phyloP scores from a whole-genome alignment of 2,888 invertebrate genomes.

The Sialis lutaria region DNA sequence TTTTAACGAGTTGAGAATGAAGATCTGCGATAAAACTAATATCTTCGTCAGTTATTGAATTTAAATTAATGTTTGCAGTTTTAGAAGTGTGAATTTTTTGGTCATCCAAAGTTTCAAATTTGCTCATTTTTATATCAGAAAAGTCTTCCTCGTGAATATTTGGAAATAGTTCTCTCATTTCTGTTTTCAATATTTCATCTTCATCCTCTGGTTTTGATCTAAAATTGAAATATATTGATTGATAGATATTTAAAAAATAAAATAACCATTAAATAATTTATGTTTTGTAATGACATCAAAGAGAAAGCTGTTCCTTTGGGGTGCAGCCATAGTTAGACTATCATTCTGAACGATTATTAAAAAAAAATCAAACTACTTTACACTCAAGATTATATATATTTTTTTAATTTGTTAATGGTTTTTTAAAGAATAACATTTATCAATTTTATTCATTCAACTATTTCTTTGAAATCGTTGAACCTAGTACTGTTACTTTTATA shows the following conservation, averaged over 20 bases:
- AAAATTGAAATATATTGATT: no score
- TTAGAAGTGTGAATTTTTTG: slow-evolving; percentile 10
- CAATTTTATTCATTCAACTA: no score
- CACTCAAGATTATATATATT: no score
- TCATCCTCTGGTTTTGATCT: slow-evolving; percentile 31
- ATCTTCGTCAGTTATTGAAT: slow-evolving; percentile 32
- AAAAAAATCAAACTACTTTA: no score
- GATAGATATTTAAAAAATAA: background rate
- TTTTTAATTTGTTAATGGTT: no score
- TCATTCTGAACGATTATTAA: no score
- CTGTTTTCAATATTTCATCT: slow-evolving; percentile 42
- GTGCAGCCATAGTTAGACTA: no score
- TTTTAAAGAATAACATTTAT: no score
- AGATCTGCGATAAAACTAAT: slow-evolving; percentile 38
- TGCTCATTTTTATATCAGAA: slow-evolving; percentile 33
- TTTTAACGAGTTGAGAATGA: slow-evolving; percentile 38
- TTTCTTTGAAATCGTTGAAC: no score
- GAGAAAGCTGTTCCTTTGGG: no score
- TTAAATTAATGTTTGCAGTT: slow-evolving; percentile 9
- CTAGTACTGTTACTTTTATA: background rate
- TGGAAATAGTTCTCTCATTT: slow-evolving; percentile 54
- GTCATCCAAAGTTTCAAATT: slow-evolving; percentile 14
- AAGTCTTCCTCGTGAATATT: slow-evolving; percentile 51
- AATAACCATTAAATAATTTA: no score
- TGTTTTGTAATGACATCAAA: no score